phyloP scores from a whole-genome alignment of 2,113 vertebrate species.

The Alexandromys fortis region DNA sequence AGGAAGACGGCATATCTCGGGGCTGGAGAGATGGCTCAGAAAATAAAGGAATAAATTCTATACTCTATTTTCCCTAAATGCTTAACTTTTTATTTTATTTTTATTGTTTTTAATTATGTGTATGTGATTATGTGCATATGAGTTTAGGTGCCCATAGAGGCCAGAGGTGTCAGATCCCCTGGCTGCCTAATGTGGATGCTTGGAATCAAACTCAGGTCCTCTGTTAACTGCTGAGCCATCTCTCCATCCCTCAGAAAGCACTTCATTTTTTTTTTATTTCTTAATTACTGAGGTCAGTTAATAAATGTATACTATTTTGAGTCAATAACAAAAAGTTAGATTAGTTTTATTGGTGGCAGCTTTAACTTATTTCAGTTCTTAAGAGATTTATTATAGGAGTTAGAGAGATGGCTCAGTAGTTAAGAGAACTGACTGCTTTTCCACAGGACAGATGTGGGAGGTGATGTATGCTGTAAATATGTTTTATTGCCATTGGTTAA shows the following conservation, averaged over 20 bases:
- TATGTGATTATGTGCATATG: neutral
- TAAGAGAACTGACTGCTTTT: neutral
- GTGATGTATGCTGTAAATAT: too few relatives aligned
- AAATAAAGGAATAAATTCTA: slow-evolving; percentile 22
- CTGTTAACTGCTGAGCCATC: neutral
- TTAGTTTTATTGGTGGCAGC: slow-evolving; percentile 46
- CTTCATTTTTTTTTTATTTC: slow-evolving; percentile 50
- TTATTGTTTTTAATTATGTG: neutral
- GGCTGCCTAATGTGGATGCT: neutral
- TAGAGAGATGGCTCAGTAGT: neutral
- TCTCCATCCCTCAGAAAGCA: neutral
- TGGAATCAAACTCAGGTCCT: neutral
- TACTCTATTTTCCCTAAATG: slow-evolving; percentile 20
- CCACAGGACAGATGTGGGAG: neutral
- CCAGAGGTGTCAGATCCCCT: neutral
- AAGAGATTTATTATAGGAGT: slow-evolving; percentile 21
- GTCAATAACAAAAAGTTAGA: slow-evolving; percentile 39
- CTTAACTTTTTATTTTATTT: neutral
- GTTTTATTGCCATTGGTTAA: too few relatives aligned
- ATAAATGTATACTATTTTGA: neutral
- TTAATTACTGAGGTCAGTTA: neutral
- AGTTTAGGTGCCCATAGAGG: neutral
- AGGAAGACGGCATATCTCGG: neutral
- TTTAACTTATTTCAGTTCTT: slow-evolving; percentile 41
- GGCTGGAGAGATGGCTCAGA: neutral